These are phyloP conservation scores for Carpatolechia fugitivella DNA, from an alignment of 2,888 invertebrate species.

Conservation along the genomic window DNA sequence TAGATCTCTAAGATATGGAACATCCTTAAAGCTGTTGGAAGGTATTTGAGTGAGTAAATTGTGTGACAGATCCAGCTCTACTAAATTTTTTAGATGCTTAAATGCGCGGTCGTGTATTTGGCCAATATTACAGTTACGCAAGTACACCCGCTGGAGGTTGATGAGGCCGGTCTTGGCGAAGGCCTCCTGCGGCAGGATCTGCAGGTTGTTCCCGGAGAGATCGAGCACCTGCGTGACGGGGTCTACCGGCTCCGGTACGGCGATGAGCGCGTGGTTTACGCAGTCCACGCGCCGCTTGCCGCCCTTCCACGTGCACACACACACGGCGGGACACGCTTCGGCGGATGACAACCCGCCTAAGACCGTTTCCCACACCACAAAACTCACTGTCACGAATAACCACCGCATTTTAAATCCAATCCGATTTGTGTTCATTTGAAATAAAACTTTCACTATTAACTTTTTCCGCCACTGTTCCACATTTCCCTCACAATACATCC, in stretches of 20 bases:
- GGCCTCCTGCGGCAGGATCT: slow-evolving; percentile 89
- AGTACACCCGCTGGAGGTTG: slow-evolving; percentile 91
- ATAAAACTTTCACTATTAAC: slow-evolving; percentile 47
- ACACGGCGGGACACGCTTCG: slow-evolving; percentile 85
- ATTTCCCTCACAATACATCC: slow-evolving; percentile 29
- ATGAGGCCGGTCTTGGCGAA: slow-evolving; percentile 89
- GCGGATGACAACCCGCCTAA: slow-evolving; percentile 70
- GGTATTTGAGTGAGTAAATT: slow-evolving; percentile 91
- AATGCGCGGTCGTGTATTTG: slow-evolving; percentile 92
- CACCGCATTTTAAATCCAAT: slow-evolving; percentile 69
- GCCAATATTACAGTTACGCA: slow-evolving; percentile 90
- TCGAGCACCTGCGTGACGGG: slow-evolving; percentile 94
- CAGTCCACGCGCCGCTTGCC: slow-evolving; percentile 97
- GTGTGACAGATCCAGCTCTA: slow-evolving; percentile 92
- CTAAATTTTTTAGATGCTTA: slow-evolving; percentile 91
- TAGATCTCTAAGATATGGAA: slow-evolving; percentile 89
- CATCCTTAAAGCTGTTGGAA: slow-evolving; percentile 87
- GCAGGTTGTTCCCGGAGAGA: slow-evolving; percentile 92
- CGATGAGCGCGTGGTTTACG: slow-evolving; percentile 88
- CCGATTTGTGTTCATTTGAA: slow-evolving; percentile 37
- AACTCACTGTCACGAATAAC: slow-evolving; percentile 68
- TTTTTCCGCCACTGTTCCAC: slow-evolving; percentile 42
- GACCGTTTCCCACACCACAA: slow-evolving; percentile 66
- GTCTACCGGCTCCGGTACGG: slow-evolving; percentile 91
- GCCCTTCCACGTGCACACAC: slow-evolving; percentile 96